phyloP scores from a whole-genome alignment of 2,113 vertebrate species.

The Plotosus lineatus region DNA sequence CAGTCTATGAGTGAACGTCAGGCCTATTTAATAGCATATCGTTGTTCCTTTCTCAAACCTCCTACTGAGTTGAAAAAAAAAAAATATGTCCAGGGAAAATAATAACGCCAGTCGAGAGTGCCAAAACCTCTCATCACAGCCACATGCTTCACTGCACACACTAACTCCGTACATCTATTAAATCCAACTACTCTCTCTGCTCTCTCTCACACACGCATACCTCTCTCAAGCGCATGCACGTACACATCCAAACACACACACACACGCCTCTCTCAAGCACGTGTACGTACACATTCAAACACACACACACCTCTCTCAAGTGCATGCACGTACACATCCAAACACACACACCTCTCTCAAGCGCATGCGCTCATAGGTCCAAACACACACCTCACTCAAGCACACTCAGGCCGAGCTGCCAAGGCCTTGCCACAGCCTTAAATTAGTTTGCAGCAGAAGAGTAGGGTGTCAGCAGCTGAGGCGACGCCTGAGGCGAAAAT shows the following conservation, averaged over 20 bases:
- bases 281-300: too few relatives aligned
- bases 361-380: too few relatives aligned
- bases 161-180: slow-evolving; percentile 13
- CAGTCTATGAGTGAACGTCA: neutral
- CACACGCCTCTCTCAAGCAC: too few relatives aligned
- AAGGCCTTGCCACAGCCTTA: slow-evolving; percentile 37
- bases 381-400: slow-evolving; percentile 4
- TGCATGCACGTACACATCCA: too few relatives aligned
- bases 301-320: too few relatives aligned
- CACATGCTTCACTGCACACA: slow-evolving; percentile 1
- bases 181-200: neutral
- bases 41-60: neutral
- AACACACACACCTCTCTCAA: too few relatives aligned
- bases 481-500: slow-evolving; percentile 37
- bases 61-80: neutral
- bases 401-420: slow-evolving; percentile 31
- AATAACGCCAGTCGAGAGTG: neutral
- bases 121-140: slow-evolving; percentile 1
- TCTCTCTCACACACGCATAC: neutral
- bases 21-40: neutral
- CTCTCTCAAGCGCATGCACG: too few relatives aligned
- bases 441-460: slow-evolving; percentile 48
- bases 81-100: neutral
- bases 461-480: slow-evolving; percentile 45
- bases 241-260: too few relatives aligned